Evolutionary conservation across 2,113 vertebrate species (phyloP), one percentile per base, ranked within the genome.

Genomic region (Callopanchax toddi): DNA sequence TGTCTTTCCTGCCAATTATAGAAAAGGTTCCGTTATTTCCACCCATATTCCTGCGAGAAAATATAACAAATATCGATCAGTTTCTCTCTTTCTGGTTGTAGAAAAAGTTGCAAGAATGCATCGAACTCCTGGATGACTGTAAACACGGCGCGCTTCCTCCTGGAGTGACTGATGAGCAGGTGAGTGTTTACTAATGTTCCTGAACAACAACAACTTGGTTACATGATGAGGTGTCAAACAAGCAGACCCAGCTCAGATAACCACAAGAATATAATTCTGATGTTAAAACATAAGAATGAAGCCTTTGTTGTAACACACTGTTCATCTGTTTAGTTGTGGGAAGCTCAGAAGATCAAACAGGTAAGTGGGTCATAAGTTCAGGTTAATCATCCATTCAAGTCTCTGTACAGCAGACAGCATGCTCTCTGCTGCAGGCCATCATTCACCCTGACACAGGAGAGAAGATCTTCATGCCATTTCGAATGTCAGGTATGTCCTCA

Each of bases 391-490:
- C 32, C 81, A 79, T 72, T 45, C n/a, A 32, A 55, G 43, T 45
- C 56, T 52, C 8, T 40, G 61, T 32, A 63, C 69, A 56, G n/a
- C 66, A 51, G 70, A 74, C 46, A 58, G 70, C 82, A 80, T 68
- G 69, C 86, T 88, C 78, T 88, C 49, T 90, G 76, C 85, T 85
- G 11, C 92, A 99, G 97, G 97, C 97, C 83, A 96, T 98, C 89
- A 95, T 99, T 85, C 97, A 99, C 50, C 97, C 97, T 0, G 97
- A 99, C 74, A 99, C 97, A 5, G 96, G 97, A 16, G 95, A 99
- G 92, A 98, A 97, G 92, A 98, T 99, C 91, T 97, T 99, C 93
- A 98, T 98, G 96, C 97, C 97, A 75, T 99, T 99, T 90, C 92
- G 97, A 71, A 99, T 99, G 97, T 99, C 97, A 95, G 97, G 97